Evolutionary conservation across 1,140 invertebrate genomes (phyloP).

Genomic region (Drosophila subpulchrella): DNA sequence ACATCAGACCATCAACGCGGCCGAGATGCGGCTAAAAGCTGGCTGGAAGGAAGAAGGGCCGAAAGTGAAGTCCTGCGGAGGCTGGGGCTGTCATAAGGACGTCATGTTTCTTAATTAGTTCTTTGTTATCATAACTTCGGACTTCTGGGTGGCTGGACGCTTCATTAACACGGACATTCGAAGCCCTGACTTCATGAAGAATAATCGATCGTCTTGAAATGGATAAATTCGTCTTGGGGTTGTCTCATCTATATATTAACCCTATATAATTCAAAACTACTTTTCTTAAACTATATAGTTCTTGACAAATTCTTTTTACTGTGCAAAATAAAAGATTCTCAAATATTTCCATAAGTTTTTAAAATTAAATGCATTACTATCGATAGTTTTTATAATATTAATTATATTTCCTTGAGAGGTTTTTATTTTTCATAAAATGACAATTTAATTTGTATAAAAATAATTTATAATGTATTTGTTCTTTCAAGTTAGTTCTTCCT

Average conservation of each 20-base stretch:
- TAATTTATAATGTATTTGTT: neutral
- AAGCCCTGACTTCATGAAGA: neutral
- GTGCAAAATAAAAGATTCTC: too few species aligned
- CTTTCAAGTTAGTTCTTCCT: neutral
- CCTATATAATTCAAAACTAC: neutral
- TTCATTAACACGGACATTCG: conserved; percentile 55
- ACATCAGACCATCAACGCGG: conserved; percentile 74
- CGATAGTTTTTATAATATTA: too few species aligned
- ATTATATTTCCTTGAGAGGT: too few species aligned
- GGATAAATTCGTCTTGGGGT: neutral
- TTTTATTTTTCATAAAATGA: too few species aligned
- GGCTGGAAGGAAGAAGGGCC: neutral
- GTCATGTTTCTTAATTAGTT: conserved; percentile 83
- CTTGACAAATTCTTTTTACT: too few species aligned
- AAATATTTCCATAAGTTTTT: too few species aligned
- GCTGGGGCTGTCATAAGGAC: conserved; percentile 71
- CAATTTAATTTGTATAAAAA: too few species aligned
- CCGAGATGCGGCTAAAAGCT: conserved; percentile 20
- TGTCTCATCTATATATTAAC: neutral
- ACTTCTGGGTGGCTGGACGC: conserved; percentile 10
- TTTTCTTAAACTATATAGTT: neutral
- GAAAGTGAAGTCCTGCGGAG: conserved; percentile 6
- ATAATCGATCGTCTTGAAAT: neutral
- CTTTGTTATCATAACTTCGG: conserved; percentile 79
- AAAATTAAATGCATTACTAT: too few species aligned